Conservation (phyloP, 2,113 vertebrate genomes). For the Buteo buteo region DNA sequence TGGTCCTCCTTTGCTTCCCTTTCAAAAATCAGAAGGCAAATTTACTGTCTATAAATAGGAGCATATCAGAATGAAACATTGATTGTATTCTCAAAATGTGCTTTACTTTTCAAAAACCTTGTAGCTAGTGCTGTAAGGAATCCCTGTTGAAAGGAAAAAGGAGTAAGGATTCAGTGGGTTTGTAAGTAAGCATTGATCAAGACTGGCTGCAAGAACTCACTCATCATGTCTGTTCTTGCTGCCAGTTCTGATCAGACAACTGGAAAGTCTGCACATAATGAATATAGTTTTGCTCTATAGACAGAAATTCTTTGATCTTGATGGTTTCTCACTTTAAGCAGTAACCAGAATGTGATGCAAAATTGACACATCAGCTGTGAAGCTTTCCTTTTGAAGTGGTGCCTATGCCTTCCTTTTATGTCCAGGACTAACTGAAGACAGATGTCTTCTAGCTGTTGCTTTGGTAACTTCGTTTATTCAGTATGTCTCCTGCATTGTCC, state of each 20-base stretch:
- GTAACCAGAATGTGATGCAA: background rate
- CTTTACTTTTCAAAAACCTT: background rate
- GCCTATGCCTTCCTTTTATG: background rate
- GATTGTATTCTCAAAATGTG: background rate
- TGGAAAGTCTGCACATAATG: background rate
- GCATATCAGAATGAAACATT: background rate
- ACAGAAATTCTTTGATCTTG: background rate
- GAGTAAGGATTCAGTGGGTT: background rate
- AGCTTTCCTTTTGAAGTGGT: background rate
- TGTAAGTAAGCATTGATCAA: background rate
- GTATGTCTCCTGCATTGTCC: conserved; percentile 18
- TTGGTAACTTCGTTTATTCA: conserved; percentile 38
- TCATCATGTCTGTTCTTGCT: background rate
- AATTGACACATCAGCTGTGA: background rate
- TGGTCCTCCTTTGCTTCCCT: background rate
- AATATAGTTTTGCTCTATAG: background rate
- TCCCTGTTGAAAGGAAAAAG: background rate
- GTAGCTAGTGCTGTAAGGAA: background rate
- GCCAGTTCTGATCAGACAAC: conserved; percentile 6
- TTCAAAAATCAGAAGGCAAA: background rate
- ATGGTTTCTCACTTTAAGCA: background rate
- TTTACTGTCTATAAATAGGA: background rate
- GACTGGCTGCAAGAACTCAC: background rate
- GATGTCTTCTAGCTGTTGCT: conserved; percentile 26
- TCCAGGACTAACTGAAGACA: background rate